Evolutionary conservation across 2,113 vertebrate species (phyloP).

Genomic region (Forbesichthys papilliferus): DNA sequence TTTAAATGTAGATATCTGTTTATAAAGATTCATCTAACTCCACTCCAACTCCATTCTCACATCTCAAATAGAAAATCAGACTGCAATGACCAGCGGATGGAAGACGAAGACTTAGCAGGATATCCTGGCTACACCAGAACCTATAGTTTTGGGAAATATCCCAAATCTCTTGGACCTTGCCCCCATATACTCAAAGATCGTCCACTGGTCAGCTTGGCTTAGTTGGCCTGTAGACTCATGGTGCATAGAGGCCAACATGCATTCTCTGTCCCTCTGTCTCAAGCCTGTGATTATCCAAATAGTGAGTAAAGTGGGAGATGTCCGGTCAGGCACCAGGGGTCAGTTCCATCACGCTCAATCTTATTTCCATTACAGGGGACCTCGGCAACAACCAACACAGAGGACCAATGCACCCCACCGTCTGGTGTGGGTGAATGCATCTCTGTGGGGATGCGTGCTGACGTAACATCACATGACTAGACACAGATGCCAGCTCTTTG

Average conservation of each 20-base stretch:
- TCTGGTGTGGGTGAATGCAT: constrained; percentile 14
- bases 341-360: constrained; percentile 15
- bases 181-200: neutral
- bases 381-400: constrained; percentile 6
- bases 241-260: constrained; percentile 16
- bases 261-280: constrained; percentile 16
- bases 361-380: constrained; percentile 19
- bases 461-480: neutral
- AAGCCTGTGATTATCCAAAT: constrained; percentile 35
- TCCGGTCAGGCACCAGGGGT: constrained; percentile 21
- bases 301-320: constrained; percentile 36
- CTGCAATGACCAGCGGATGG: no score
- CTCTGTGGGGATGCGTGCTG: neutral
- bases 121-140: no score
- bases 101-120: no score
- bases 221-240: constrained; percentile 16
- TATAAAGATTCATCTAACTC: no score
- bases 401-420: neutral
- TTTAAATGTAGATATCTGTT: no score
- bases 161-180: no score
- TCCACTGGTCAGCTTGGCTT: constrained; percentile 36
- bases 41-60: no score
- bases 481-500: constrained; percentile 1
- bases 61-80: no score
- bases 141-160: no score